These are phyloP conservation scores for Smutsia temminckii DNA, from an alignment of 2,797 vertebrate species.

Conservation along the genomic window DNA sequence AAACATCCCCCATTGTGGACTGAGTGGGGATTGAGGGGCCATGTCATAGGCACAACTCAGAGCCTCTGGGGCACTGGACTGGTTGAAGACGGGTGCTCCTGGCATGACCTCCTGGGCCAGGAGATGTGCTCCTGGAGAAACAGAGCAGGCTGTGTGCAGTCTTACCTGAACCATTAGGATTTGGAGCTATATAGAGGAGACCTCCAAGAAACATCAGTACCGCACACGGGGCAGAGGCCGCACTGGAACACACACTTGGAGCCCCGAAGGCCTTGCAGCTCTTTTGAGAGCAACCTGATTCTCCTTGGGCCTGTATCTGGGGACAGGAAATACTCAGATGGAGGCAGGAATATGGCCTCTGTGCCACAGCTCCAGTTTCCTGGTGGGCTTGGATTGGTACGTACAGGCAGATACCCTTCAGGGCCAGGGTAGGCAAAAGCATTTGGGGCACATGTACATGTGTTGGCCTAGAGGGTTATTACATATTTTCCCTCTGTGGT, in stretches of 20 bases:
- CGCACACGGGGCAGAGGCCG: neutral
- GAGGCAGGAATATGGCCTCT: neutral
- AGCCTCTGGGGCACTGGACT: neutral
- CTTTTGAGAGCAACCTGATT: neutral
- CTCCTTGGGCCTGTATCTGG: neutral
- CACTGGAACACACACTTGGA: neutral
- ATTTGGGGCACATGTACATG: fast-evolving
- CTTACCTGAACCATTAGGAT: neutral
- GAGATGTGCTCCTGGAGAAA: neutral
- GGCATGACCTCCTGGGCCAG: neutral
- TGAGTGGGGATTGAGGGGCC: neutral
- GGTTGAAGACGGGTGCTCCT: neutral
- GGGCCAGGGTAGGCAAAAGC: neutral
- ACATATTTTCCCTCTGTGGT: neutral
- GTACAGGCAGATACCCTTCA: neutral
- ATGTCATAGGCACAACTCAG: neutral
- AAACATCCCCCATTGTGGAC: neutral
- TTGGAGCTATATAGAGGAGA: neutral
- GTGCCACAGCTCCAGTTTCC: neutral
- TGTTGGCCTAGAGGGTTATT: neutral
- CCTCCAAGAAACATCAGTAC: neutral
- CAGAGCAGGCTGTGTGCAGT: neutral
- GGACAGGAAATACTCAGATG: neutral
- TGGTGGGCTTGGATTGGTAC: neutral
- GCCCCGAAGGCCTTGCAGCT: neutral